Conservation (phyloP, 2,888 invertebrate species). For the Cenopis cana region DNA sequence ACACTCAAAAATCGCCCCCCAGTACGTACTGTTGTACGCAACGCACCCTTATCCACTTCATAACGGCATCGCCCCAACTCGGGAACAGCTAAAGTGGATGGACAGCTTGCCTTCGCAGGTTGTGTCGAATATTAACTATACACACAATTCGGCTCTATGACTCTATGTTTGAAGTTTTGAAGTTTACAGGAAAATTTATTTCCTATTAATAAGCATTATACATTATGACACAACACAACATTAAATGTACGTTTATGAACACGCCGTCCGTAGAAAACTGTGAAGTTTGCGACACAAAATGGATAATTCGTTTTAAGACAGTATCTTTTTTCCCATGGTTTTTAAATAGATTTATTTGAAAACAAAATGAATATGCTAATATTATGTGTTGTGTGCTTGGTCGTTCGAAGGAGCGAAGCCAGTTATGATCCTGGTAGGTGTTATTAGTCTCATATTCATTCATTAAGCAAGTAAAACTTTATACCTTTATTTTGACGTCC, state of each 20-base stretch:
- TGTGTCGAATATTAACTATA: no score
- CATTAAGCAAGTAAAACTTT: neutral
- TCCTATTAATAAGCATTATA: neutral
- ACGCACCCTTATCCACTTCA: no score
- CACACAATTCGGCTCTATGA: neutral
- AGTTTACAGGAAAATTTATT: conserved; percentile 4
- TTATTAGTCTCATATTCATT: neutral
- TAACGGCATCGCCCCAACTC: no score
- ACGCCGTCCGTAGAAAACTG: neutral
- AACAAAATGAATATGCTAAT: conserved; percentile 13
- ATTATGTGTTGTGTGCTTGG: neutral
- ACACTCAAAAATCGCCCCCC: no score
- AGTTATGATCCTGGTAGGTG: conserved; percentile 4
- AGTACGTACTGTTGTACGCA: no score
- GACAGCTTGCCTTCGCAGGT: no score
- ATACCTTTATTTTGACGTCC: no score
- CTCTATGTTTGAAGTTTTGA: conserved; percentile 6
- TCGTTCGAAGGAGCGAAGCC: neutral
- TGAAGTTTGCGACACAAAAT: neutral
- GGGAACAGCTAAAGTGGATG: no score
- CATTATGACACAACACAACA: neutral
- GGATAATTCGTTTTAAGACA: neutral
- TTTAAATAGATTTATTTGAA: neutral
- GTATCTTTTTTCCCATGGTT: neutral
- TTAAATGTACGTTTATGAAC: neutral